These are phyloP conservation scores for Lates calcarifer DNA, from an alignment of 2,113 vertebrate species.

Conservation along the genomic window DNA sequence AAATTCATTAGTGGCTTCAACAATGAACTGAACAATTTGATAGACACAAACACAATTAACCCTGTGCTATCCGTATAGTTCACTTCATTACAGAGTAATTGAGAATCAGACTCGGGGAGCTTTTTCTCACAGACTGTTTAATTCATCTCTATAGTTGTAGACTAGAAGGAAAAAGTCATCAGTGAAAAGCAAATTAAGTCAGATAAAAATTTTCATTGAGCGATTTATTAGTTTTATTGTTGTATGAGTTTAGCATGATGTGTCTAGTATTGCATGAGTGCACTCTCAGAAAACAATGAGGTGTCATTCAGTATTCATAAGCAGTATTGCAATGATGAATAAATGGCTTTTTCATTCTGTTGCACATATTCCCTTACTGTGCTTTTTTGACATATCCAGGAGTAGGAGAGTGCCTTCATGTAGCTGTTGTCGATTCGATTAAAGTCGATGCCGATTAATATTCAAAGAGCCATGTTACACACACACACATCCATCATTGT, in stretches of 20 bases:
- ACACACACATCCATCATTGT: constrained; percentile 60
- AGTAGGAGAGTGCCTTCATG: constrained; percentile 21
- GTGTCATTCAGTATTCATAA: constrained; percentile 37
- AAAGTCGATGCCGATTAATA: constrained; percentile 61
- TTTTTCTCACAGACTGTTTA: constrained; percentile 42
- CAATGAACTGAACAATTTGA: constrained; percentile 35
- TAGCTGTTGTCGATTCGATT: constrained; percentile 10
- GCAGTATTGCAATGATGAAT: constrained; percentile 18
- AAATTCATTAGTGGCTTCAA: constrained; percentile 53
- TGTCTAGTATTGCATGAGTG: constrained; percentile 10
- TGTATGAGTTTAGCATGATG: constrained; percentile 25
- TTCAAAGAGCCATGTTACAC: constrained; percentile 38
- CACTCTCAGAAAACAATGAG: constrained; percentile 10
- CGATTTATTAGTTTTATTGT: constrained; percentile 22
- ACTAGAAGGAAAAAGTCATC: constrained; percentile 34
- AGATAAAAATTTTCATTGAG: constrained; percentile 26
- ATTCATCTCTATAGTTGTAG: constrained; percentile 40
- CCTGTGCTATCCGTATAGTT: constrained; percentile 49
- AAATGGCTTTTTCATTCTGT: constrained; percentile 17
- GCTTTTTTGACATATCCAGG: background rate
- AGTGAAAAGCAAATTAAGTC: constrained; percentile 40
- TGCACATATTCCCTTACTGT: background rate
- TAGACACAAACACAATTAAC: constrained; percentile 63
- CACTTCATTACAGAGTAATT: constrained; percentile 58
- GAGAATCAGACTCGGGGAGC: constrained; percentile 40